Percentiles rank a stretch among this genome's conserved stretches.
These are phyloP conservation scores for Patiria pectinifera DNA, from an alignment of 53 echinoderm and acorn worm species.

Conservation along the genomic window DNA sequence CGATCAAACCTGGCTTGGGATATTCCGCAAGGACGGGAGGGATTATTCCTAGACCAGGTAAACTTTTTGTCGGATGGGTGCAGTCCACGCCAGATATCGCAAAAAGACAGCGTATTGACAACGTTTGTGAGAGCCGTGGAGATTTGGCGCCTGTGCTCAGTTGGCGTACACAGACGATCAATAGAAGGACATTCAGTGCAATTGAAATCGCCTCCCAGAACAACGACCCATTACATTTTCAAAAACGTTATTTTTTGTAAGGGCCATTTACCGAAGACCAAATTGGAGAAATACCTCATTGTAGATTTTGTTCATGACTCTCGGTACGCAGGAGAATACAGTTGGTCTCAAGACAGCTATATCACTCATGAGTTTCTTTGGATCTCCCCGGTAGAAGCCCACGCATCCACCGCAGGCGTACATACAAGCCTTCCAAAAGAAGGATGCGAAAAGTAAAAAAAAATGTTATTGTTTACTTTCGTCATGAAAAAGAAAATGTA, in stretches of 20 bases:
- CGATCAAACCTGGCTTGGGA: no score
- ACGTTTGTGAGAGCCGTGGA: slow-evolving; percentile 16
- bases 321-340: slow-evolving; percentile 79
- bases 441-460: neutral
- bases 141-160: slow-evolving; percentile 14
- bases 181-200: no score
- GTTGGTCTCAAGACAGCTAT: slow-evolving; percentile 76
- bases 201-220: no score
- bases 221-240: no score
- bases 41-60: no score
- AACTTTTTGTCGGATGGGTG: neutral
- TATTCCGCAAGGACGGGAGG: no score
- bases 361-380: slow-evolving; percentile 76
- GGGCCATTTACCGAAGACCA: no score
- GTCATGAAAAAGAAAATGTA: no score
- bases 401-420: slow-evolving; percentile 74
- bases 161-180: slow-evolving; percentile 6
- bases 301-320: slow-evolving; percentile 91
- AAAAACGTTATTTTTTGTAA: no score
- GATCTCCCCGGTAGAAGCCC: slow-evolving; percentile 85
- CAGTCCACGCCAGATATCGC: slow-evolving; percentile 6
- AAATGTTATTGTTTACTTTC: neutral
- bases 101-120: neutral
- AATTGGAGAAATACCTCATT: slow-evolving; percentile 72
- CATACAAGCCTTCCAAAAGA: slow-evolving; percentile 57